phyloP scores from a whole-genome alignment of 2,797 vertebrate species.

The Xerus rutilus region DNA sequence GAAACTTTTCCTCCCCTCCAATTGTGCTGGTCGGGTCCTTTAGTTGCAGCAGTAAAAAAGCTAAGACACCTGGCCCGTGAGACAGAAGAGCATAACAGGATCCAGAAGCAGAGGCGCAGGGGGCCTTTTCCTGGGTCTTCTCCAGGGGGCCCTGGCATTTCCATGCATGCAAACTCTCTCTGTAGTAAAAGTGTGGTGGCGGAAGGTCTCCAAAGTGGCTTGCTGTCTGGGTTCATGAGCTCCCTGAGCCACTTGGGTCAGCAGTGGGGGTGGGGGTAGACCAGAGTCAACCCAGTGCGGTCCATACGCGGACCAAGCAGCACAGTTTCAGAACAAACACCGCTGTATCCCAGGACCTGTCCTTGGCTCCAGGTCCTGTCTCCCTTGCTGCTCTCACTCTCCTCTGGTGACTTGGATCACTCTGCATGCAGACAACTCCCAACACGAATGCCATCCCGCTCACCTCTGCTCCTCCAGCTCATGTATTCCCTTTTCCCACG shows the following conservation, averaged over 20 bases:
- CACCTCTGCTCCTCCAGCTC: background rate
- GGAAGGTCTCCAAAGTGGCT: background rate
- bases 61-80: background rate
- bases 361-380: background rate
- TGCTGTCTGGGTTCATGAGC: background rate
- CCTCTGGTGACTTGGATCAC: background rate
- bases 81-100: background rate
- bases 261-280: no score
- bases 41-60: no score
- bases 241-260: background rate
- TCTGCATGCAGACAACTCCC: background rate
- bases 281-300: background rate
- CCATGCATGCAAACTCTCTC: background rate
- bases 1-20: no score
- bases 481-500: accelerated
- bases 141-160: background rate
- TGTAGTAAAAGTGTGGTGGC: background rate
- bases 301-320: background rate
- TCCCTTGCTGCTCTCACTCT: background rate
- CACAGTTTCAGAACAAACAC: background rate
- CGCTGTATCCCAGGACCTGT: background rate
- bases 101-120: constrained; percentile 32
- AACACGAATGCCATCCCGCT: background rate
- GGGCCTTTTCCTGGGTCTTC: background rate
- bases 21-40: no score